These are phyloP conservation scores for Charina bottae DNA, from an alignment of 2,113 vertebrate genomes.

Conservation along the genomic window DNA sequence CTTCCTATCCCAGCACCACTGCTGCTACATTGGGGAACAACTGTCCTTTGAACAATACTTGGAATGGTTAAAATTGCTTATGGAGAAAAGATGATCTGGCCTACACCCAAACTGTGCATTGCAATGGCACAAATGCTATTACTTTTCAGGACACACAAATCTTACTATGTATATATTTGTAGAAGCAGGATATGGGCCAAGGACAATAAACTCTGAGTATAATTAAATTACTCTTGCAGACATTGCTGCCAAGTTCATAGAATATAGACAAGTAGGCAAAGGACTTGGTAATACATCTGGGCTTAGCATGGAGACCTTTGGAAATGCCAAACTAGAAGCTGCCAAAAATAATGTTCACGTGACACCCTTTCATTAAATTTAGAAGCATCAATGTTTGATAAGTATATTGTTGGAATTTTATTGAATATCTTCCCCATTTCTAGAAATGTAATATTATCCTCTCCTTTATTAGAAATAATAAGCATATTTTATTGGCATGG, in stretches of 20 bases:
- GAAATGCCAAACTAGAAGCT: constrained; percentile 51
- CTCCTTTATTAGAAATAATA: neutral
- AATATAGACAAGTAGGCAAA: constrained; percentile 44
- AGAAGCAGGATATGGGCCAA: constrained; percentile 4
- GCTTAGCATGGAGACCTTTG: constrained; percentile 47
- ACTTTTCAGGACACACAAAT: constrained; percentile 4
- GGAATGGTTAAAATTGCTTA: neutral
- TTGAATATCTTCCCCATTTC: neutral
- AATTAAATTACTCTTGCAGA: constrained; percentile 38
- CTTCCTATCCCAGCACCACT: neutral
- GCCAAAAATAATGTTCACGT: constrained; percentile 31
- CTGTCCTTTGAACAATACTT: neutral
- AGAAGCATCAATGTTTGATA: neutral
- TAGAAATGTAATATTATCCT: neutral
- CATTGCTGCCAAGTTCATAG: constrained; percentile 46
- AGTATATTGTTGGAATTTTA: neutral
- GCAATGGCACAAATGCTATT: constrained; percentile 3
- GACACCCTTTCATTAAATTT: neutral
- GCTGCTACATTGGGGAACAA: neutral
- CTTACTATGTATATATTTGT: neutral
- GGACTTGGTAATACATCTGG: constrained; percentile 20
- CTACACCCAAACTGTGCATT: neutral
- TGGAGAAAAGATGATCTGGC: neutral
- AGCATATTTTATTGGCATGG: neutral
- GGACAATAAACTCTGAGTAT: constrained; percentile 36